Conservation (phyloP, 2,113 vertebrate species). For the Gavia stellata region DNA sequence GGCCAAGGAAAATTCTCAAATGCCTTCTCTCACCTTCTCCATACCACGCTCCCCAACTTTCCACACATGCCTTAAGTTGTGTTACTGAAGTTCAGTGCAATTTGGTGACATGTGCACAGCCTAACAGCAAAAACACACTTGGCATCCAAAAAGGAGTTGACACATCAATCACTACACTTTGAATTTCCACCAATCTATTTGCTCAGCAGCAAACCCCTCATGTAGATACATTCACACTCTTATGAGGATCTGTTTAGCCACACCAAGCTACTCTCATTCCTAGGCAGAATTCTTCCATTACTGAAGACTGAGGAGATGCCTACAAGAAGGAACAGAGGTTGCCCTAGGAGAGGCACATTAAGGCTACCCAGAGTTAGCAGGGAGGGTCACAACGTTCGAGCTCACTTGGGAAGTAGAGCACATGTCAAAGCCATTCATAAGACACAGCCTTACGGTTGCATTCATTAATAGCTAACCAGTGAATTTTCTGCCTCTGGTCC, state of each 20-base stretch:
- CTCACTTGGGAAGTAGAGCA: neutral
- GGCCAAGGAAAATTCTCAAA: neutral
- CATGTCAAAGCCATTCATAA: neutral
- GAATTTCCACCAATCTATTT: neutral
- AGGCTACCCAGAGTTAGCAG: neutral
- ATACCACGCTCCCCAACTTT: neutral
- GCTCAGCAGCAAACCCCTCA: neutral
- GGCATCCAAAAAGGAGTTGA: neutral
- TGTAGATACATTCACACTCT: neutral
- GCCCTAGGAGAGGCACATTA: neutral
- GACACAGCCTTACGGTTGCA: neutral
- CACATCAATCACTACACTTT: neutral
- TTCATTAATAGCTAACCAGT: neutral
- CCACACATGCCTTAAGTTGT: neutral
- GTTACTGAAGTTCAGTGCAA: neutral
- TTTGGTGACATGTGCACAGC: accelerated
- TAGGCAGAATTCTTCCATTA: neutral
- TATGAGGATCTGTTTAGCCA: neutral
- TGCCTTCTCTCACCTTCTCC: neutral
- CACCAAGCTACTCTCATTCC: neutral
- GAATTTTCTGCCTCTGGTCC: neutral
- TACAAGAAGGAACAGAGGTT: neutral
- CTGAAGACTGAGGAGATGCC: neutral
- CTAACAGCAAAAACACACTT: neutral
- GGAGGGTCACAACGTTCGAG: neutral